Base-by-base conservation (phyloP, 1,140 invertebrate species). In the Eubasilissa regina region DNA sequence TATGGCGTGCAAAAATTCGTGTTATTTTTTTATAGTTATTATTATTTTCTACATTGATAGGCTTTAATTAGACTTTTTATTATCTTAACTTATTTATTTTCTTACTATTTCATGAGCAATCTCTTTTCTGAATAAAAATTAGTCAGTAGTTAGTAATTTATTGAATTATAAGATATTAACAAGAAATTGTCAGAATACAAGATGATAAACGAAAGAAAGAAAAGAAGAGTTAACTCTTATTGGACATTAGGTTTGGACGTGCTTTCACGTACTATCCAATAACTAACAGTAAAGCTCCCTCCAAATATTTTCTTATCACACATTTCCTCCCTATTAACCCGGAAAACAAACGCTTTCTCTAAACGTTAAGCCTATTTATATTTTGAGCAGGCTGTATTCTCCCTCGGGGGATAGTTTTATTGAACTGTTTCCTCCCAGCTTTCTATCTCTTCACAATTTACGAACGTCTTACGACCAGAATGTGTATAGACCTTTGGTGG, bases 241-340 rank as follows among this genome's bases (percentile, higher is more conserved):
- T 62, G 58, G 45, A 76, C 74, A 76, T 76, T 64, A 76, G 17
- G 45, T 48, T 60, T 64, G 74, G 74, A 82, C 78, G 78, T 82
- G 78, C 73, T 80, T 76, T 79, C 81, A 78, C 78, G 66, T 70
- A 80, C 56, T 56, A 72, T 58, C 68, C 81, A 80, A 82, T 82
- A 82, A 82, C 74, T 80, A 76, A 79, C 75, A 74, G 76, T 68
- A 75, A 55, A 58, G 58, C 74, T 77, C 70, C 78, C 70, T 45
- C 78, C 77, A 81, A 82, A 82, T 82, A 82, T 82, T 82, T 82
- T 82, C 81, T 82, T 82, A 82, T 82, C 81, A 79, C 78, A 82
- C 79, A 80, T 82, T 82, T 82, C 81, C 81, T 82, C 78, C 78
- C 81, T 82, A 82, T 82, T 82, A 82, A 82, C 81, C 78, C 78